Base-by-base conservation (phyloP, 2,113 vertebrate species). In the Candoia aspera region DNA sequence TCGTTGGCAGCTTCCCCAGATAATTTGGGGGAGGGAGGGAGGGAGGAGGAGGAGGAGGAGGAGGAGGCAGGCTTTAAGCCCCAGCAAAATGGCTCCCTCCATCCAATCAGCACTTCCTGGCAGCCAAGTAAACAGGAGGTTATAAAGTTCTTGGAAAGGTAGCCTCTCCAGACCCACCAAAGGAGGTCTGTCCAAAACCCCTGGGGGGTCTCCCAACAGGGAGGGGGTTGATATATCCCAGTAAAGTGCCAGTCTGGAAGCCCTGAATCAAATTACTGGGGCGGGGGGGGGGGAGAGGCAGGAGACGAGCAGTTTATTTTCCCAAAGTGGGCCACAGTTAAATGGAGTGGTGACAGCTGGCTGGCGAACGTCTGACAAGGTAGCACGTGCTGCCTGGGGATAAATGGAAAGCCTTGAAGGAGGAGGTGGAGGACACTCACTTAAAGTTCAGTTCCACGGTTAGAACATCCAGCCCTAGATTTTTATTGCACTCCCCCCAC, bases 1-100 rank as follows among this genome's bases (percentile, higher is more conserved):
- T 42, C n/a, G 23, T 85, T 92, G 91, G 91, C 91, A 84, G 29
- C 84, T 84, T 89, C 91, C 73, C 91, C 87, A 89, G 91, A 89
- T 79, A 92, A 88, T 55, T 84, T 24, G 73, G 46, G 12, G 53
- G 6, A 54, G 89, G 8, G 21, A 15, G 15, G 68, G 15, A 29
- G 5, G 11, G 21, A 15, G 23, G 17, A 19, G 49, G 49, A 42
- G 42, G 84, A 33, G n/a, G 5, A 8, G 29, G 2, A 53, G n/a
- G 2, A 15, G 46, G 26, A 12, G 46, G 58, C 84, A 53, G 59
- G 87, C 84, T 85, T 92, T 85, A 92, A 85, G 73, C n/a, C 54
- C 13, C 5, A 49, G 4, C 5, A 42, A 73, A 37, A 73, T 13
- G 23, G 11, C 62, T 73, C 54, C 58, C 73, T 21, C 57, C 8